Conservation (phyloP, 2,113 vertebrate genomes). For the Anser brachyrhynchus region DNA sequence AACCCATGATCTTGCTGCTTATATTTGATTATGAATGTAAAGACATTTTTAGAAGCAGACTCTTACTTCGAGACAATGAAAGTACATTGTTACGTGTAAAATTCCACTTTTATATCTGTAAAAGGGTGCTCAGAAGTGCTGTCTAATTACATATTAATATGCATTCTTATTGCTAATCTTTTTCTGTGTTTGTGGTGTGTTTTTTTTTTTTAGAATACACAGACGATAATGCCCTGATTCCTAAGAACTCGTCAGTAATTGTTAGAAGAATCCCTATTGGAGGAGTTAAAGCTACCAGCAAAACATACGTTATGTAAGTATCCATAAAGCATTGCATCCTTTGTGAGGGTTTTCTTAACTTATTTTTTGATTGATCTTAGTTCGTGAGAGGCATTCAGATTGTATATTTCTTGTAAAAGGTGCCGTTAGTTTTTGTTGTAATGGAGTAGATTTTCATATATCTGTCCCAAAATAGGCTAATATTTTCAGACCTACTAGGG, state of each 20-base stretch:
- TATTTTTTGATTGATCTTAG: background rate
- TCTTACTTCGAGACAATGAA: background rate
- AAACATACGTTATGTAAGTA: conserved; percentile 93
- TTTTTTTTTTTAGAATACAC: conserved; percentile 86
- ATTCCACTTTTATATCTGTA: background rate
- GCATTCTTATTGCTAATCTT: background rate
- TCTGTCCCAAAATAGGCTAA: background rate
- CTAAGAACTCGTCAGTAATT: conserved; percentile 98
- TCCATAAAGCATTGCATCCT: background rate
- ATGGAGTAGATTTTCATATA: background rate
- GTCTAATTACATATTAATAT: background rate
- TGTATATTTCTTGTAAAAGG: background rate
- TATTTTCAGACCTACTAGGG: background rate
- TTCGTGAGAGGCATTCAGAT: background rate
- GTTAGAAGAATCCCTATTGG: conserved; percentile 93
- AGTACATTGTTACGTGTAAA: fast-evolving
- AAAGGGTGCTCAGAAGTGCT: background rate
- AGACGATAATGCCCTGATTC: conserved; percentile 88
- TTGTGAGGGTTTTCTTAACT: background rate
- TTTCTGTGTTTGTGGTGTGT: background rate
- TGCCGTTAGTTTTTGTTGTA: background rate
- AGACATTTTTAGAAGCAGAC: background rate
- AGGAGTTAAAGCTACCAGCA: conserved; percentile 88
- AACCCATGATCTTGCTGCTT: background rate
- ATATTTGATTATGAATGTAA: background rate